Base-by-base conservation (phyloP, 2,797 vertebrate species). In the Ptychobarbus kaznakovi region DNA sequence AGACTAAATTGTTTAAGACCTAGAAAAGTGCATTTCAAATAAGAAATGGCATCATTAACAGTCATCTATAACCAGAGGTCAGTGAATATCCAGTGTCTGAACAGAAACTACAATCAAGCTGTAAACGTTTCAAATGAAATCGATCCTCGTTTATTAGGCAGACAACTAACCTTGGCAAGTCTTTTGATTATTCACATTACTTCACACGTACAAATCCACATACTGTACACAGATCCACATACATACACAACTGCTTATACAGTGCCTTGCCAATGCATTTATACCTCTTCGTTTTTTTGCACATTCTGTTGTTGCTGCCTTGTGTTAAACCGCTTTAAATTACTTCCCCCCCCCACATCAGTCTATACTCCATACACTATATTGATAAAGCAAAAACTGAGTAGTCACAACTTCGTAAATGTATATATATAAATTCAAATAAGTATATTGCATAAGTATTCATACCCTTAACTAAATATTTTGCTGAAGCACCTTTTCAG, bases 81-180 rank as follows among this genome's bases (percentile, higher is more conserved):
- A 69, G 46, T 11, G 49, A 58, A 42, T 72, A 58, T 72, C 66
- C 80, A 81, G 80, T 72, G 49, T 72, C 49, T 72, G 51, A 81
- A 72, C 22, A 81, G 51, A 42, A 72, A 58, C 32, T 81, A 72
- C 66, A 58, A 56, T 81, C 49, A 70, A 28, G 66, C 56, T 56
- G 65, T 81, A 70, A 56, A 70, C 80, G 58, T 56, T 56, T 69
- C 13, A 38, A 69, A 51, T 0, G 1, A 56, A 70, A 25, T 15
- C 15, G 11, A 18, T 38, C 65, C 28, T 44, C 28, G 65, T 66
- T 80, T 32, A 80, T 80, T 35, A 66, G 65, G 46, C 22, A 42
- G 38, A 28, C 28, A 18, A 46, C 44, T 38, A 69, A 81, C 46
- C 46, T 81, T 81, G 63, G 63, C 79, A 38, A 53, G 79, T 81